Base-by-base conservation (phyloP, 2,113 vertebrate genomes). In the Meriones unguiculatus region DNA sequence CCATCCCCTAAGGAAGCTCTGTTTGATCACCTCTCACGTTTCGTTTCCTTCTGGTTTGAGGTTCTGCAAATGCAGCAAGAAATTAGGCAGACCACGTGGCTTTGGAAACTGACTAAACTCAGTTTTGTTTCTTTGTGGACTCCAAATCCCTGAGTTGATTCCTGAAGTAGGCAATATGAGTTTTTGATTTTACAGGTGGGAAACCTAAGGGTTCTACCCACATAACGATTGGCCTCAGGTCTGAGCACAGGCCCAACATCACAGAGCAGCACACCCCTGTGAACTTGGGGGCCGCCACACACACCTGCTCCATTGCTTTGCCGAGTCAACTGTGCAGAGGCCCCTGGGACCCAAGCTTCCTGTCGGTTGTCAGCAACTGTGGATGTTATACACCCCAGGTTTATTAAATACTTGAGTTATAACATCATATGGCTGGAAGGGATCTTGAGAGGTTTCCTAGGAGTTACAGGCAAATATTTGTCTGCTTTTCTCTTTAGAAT, bases 341-440 rank as follows among this genome's bases (percentile, higher is more conserved):
- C 96, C 95, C 17, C 0, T 59, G 95, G 91, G 96, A 94, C 57
- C 18, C 5, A 0, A 0, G 0, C 96, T 97, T 98, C 98, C 98
- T 97, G 96, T 9, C 86, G 52, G n/a, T 95, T 97, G 93, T 97
- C 97, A 94, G 92, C 94, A 90, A 69, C 89, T 62, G n/a, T 92
- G 57, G 93, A 96, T 94, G 94, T 93, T 95, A 85, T 69, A 76
- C 2, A 91, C 87, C 86, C 93, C 96, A 89, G 82, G 82, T 7
- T 98, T 98, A 98, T 97, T 97, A 97, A 97, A 97, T 98, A 96
- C 95, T 97, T 97, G 97, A 98, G 90, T 97, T 96, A 98, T 95
- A 94, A 97, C 95, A 94, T 97, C 96, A 96, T 96, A 65, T 17
- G 88, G 89, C 92, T 97, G 77, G 46, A 91, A 95, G 89, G 57